Evolutionary conservation across 1,140 invertebrate species (phyloP).

Genomic region (Littorina saxatilis): DNA sequence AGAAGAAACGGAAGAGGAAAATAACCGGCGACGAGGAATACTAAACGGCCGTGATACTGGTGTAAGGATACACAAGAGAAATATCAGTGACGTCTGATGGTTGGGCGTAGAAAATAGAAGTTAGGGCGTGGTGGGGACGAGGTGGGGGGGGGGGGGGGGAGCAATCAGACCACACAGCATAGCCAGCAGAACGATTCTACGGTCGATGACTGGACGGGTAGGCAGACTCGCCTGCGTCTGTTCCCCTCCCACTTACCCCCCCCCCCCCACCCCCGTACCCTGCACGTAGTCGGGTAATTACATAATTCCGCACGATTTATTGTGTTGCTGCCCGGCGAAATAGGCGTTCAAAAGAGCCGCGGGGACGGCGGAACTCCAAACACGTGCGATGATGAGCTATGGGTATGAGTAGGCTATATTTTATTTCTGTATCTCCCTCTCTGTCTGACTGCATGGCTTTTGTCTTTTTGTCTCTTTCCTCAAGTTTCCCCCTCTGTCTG

Average conservation of each 20-base stretch:
- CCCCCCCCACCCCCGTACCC: not conserved
- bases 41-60: too few relatives aligned
- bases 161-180: not conserved
- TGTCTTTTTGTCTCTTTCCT: not conserved
- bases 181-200: not conserved
- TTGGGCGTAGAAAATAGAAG: not conserved
- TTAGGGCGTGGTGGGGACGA: not conserved
- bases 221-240: too few relatives aligned
- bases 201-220: not conserved
- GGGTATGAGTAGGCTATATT: too few relatives aligned
- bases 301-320: slow-evolving; percentile 18
- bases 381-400: slow-evolving; percentile 39
- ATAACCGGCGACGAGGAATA: too few relatives aligned
- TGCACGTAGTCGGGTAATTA: not conserved
- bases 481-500: not conserved
- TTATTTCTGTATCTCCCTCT: not conserved
- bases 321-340: not conserved
- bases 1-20: too few relatives aligned
- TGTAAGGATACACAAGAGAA: too few relatives aligned
- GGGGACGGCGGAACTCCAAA: not conserved
- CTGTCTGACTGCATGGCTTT: not conserved
- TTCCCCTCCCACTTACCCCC: too few relatives aligned
- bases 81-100: not conserved
- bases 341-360: not conserved
- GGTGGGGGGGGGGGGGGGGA: not conserved